phyloP scores from a whole-genome alignment of 1,140 invertebrate species.

The Bursaphelenchus mucronatus region DNA sequence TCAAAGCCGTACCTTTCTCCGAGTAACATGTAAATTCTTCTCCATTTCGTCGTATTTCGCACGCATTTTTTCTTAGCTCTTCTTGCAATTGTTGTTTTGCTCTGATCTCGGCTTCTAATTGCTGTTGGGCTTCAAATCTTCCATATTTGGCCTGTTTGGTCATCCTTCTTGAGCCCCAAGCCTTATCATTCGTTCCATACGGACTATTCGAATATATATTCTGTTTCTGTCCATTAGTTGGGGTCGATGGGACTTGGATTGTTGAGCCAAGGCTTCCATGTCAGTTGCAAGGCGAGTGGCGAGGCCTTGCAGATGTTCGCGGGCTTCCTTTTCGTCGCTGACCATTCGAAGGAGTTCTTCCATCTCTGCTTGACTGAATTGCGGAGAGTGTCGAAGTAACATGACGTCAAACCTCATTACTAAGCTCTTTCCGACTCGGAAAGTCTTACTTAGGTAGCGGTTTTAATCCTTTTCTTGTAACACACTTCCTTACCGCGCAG shows the following conservation, averaged over 20 bases:
- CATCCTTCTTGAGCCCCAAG: constrained; percentile 92
- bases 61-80: constrained; percentile 81
- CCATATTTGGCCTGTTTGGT: constrained; percentile 98
- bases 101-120: constrained; percentile 92
- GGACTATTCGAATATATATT: constrained; percentile 28
- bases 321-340: constrained; percentile 92
- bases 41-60: constrained; percentile 82
- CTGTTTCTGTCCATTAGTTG: constrained; percentile 10
- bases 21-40: constrained; percentile 69
- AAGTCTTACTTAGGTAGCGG: no score
- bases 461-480: no score
- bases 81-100: constrained; percentile 91
- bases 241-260: constrained; percentile 65
- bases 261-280: constrained; percentile 83
- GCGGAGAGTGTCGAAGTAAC: neutral
- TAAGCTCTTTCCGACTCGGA: no score
- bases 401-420: no score
- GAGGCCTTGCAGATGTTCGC: constrained; percentile 72
- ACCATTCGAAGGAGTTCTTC: constrained; percentile 68
- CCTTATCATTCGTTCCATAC: constrained; percentile 65
- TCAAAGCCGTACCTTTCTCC: constrained; percentile 41
- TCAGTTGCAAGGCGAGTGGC: constrained; percentile 98
- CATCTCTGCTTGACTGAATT: constrained; percentile 30
- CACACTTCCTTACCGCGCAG: no score
- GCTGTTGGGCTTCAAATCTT: constrained; percentile 89